Conservation (phyloP, 2,888 invertebrate genomes). For the Agonopterix heracliana region DNA sequence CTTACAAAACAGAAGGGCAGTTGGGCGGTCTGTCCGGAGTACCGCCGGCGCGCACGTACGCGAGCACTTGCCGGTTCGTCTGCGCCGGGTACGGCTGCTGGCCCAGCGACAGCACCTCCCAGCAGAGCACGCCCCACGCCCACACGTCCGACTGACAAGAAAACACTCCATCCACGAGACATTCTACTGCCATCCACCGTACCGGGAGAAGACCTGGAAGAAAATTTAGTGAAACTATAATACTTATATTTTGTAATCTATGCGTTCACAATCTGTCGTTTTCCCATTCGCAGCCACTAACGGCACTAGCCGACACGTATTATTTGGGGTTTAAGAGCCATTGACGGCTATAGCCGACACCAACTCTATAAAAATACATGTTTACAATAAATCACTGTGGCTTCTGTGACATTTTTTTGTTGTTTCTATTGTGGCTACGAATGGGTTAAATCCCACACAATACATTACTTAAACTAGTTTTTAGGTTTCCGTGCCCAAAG, state of each 20-base stretch:
- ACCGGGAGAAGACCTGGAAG: conserved; percentile 90
- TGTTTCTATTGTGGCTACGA: no score
- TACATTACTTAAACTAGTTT: no score
- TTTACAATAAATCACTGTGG: no score
- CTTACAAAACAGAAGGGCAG: conserved; percentile 88
- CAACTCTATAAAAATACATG: no score
- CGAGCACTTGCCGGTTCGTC: conserved; percentile 93
- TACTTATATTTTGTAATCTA: neutral
- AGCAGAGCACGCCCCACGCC: conserved; percentile 95
- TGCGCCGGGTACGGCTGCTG: conserved; percentile 97
- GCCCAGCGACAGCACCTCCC: conserved; percentile 98
- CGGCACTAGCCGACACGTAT: no score
- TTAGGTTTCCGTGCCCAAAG: no score
- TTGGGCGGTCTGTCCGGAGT: conserved; percentile 87
- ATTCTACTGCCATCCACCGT: conserved; percentile 99
- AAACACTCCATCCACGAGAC: conserved; percentile 95
- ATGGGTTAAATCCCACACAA: no score
- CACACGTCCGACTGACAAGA: conserved; percentile 98
- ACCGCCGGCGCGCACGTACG: conserved; percentile 92
- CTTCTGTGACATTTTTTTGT: no score
- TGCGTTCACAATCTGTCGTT: no score
- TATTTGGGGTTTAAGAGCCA: no score
- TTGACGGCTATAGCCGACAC: no score
- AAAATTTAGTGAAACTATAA: conserved; percentile 5
- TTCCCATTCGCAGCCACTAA: no score